Base-by-base conservation (phyloP, 2,888 invertebrate genomes). In the Acronicta alni region DNA sequence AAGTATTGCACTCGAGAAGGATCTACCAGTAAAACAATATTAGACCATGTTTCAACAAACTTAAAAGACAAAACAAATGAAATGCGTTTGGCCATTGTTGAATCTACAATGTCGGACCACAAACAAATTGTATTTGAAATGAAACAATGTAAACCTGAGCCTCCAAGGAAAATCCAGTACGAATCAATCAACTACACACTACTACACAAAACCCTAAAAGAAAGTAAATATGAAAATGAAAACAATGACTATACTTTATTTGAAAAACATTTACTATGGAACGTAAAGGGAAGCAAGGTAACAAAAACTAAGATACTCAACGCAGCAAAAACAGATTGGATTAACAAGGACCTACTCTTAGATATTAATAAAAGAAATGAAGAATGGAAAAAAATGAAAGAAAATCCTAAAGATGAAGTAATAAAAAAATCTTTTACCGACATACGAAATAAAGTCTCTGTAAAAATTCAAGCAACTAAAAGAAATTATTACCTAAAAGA, bases 61-160 rank as follows among this genome's bases (percentile, higher is more conserved):
- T 7, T 16, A 38, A 23, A 23, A 4, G 23, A 23, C 23, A 23
- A 23, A 23, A 23, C 23, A 7, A 23, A 23, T 23, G 23, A 23
- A 23, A 23, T 23, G 23, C 23, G 23, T 23, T 23, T 48, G 39
- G 47, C 47, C 10, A 35, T 47, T 10, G 26, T 47, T 9, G 23
- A 47, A 12, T 47, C 47, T 8, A 14, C 35, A n/a, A 35, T 47
- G 47, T 37, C 47, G 16, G 47, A 47, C 16, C 47, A 47, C 18
- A 47, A 47, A 12, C 47, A 47, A 18, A 35, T 47, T 15, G 35
- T 15, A 20, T 8, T 47, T 14, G 35, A 35, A 18, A 16, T 47
- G n/a, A 47, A 47, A 23, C 23, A 23, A 23, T 23, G 23, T 7
- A 4, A 23, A 23, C 23, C 23, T 23, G 23, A 23, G 23, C 23